Evolutionary conservation across 1,140 invertebrate species (phyloP).

Genomic region (Heliothis virescens): DNA sequence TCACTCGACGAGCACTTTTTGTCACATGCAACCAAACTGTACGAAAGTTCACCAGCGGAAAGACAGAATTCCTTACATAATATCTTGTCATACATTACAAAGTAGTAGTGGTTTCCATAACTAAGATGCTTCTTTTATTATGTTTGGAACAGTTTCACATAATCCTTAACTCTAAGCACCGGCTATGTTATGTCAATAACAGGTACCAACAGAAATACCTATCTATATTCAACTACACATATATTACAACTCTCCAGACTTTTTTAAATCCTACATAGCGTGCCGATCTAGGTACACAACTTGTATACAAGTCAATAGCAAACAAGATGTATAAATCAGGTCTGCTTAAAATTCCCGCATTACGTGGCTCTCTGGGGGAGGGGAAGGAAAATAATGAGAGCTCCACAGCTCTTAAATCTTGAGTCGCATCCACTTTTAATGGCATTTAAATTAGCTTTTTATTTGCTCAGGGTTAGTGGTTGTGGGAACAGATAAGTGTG

Average conservation of each 20-base stretch:
- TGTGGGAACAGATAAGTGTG: background rate
- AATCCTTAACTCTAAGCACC: too few relatives aligned
- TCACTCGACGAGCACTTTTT: too few relatives aligned
- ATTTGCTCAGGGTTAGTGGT: slow-evolving; percentile 57
- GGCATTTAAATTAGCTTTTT: slow-evolving; percentile 72
- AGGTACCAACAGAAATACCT: too few relatives aligned
- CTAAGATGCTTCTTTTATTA: too few relatives aligned
- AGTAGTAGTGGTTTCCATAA: too few relatives aligned
- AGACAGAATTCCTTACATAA: too few relatives aligned
- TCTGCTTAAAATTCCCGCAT: slow-evolving; percentile 48
- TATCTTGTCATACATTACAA: too few relatives aligned
- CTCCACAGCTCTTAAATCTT: slow-evolving; percentile 61
- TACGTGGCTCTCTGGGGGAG: slow-evolving; percentile 47
- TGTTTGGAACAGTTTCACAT: too few relatives aligned
- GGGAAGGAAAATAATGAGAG: slow-evolving; percentile 61
- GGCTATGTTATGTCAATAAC: too few relatives aligned
- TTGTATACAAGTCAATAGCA: slow-evolving; percentile 42
- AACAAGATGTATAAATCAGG: slow-evolving; percentile 46
- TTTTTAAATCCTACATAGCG: background rate
- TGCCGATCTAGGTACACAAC: background rate
- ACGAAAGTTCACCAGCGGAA: too few relatives aligned
- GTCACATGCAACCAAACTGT: too few relatives aligned
- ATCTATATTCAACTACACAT: too few relatives aligned
- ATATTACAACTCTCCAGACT: background rate
- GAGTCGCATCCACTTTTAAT: slow-evolving; percentile 67